These are phyloP conservation scores for Melipona beecheii DNA, from an alignment of 2,888 invertebrate genomes.

Conservation along the genomic window DNA sequence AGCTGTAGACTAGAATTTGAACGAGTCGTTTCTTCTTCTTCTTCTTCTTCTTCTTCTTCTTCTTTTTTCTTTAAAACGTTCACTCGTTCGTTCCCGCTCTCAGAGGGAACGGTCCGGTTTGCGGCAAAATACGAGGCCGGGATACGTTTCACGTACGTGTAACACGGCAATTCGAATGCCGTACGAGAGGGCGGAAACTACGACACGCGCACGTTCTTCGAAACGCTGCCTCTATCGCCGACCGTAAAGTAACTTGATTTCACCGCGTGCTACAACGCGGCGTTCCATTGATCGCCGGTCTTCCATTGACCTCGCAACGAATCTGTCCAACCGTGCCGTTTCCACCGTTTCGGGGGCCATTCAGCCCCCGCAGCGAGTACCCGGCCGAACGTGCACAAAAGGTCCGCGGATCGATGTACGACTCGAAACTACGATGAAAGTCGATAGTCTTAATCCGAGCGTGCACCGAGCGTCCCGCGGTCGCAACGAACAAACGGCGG, in stretches of 20 bases:
- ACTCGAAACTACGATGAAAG: conserved; percentile 10
- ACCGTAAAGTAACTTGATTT: not conserved
- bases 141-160: not conserved
- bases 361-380: not conserved
- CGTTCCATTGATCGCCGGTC: not conserved
- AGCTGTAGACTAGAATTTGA: no score
- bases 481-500: conserved; percentile 27
- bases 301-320: not conserved
- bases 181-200: not conserved
- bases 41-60: not conserved
- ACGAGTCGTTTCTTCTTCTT: no score
- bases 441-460: conserved; percentile 29
- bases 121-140: not conserved
- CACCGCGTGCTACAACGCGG: not conserved
- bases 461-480: conserved; percentile 10
- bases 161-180: not conserved
- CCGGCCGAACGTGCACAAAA: not conserved
- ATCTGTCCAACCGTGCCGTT: conserved; percentile 7
- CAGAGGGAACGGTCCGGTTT: not conserved
- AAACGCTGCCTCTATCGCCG: not conserved
- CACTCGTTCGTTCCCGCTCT: not conserved
- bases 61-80: not conserved
- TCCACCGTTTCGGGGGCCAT: not conserved
- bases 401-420: not conserved
- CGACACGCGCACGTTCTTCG: not conserved